phyloP scores from a whole-genome alignment of 2,797 vertebrate genomes.

The Craterocephalus amniculus region DNA sequence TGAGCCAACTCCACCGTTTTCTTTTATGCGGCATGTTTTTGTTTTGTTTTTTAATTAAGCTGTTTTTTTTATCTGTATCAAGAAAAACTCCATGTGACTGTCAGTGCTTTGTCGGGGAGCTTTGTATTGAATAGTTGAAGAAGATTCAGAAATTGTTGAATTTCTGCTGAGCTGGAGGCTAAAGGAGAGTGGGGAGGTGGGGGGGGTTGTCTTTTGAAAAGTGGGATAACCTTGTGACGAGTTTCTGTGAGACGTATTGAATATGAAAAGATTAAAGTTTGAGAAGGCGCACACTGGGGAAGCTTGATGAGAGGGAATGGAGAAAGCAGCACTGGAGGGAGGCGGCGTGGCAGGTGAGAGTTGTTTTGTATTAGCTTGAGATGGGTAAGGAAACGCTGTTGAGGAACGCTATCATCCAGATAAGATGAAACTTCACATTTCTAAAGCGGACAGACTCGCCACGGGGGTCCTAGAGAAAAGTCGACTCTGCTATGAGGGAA shows the following conservation, averaged over 20 bases:
- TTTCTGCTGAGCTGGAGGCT: slow-evolving; percentile 44
- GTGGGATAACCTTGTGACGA: slow-evolving; percentile 65
- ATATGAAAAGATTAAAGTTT: slow-evolving; percentile 78
- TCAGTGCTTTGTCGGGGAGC: slow-evolving; percentile 24
- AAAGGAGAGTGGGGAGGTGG: slow-evolving; percentile 34
- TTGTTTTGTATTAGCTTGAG: slow-evolving; percentile 58
- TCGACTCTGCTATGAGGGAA: slow-evolving; percentile 30
- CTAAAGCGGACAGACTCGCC: slow-evolving; percentile 51
- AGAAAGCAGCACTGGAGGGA: not conserved
- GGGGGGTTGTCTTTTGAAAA: slow-evolving; percentile 54
- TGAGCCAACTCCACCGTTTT: not conserved
- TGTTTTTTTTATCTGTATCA: slow-evolving; percentile 10
- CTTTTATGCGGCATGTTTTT: slow-evolving; percentile 1
- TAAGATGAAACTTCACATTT: slow-evolving; percentile 62
- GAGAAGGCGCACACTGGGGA: slow-evolving; percentile 57
- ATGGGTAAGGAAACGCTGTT: slow-evolving; percentile 43
- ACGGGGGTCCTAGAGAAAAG: slow-evolving; percentile 43
- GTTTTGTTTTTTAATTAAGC: slow-evolving; percentile 7
- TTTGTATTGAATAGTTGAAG: slow-evolving; percentile 46
- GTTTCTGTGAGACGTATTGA: slow-evolving; percentile 64
- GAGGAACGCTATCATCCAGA: slow-evolving; percentile 38
- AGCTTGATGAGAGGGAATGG: slow-evolving; percentile 43
- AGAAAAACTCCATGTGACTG: slow-evolving; percentile 25
- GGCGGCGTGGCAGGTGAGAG: slow-evolving; percentile 26
- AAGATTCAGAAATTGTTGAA: slow-evolving; percentile 55